Conservation (phyloP, 2,888 invertebrate species). For the Melitaea athalia region DNA sequence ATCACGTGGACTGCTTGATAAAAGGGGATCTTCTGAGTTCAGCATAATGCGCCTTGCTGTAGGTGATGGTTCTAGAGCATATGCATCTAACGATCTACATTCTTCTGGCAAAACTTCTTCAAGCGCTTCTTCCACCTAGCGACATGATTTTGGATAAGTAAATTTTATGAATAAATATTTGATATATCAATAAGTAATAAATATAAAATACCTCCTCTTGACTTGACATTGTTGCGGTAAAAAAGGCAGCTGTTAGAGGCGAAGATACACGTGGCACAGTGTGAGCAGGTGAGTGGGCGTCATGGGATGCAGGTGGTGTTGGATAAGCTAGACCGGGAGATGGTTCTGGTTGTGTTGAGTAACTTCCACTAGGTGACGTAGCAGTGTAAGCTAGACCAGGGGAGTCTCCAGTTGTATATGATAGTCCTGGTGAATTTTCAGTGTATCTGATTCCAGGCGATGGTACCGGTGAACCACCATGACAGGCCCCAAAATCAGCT, state of each 20-base stretch:
- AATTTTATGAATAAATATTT: not conserved
- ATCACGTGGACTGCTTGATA: conserved; percentile 92
- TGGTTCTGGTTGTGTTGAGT: conserved; percentile 69
- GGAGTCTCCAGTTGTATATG: conserved; percentile 87
- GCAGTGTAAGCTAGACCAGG: conserved; percentile 70
- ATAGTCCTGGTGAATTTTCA: conserved; percentile 84
- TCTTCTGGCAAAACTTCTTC: conserved; percentile 92
- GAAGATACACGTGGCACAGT: conserved; percentile 88
- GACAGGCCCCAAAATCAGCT: conserved; percentile 92
- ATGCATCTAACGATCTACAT: conserved; percentile 84
- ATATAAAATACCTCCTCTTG: conserved; percentile 85
- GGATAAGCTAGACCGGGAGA: conserved; percentile 92
- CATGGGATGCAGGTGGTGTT: conserved; percentile 94
- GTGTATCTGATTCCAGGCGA: conserved; percentile 80
- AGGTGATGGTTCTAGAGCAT: conserved; percentile 84
- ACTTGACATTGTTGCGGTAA: conserved; percentile 92
- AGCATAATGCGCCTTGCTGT: conserved; percentile 93
- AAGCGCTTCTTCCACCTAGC: conserved; percentile 89
- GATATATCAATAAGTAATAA: not conserved
- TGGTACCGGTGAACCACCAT: conserved; percentile 78
- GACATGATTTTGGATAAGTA: not conserved
- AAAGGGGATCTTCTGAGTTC: conserved; percentile 91
- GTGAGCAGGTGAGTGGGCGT: conserved; percentile 86
- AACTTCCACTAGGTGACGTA: conserved; percentile 69
- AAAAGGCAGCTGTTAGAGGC: conserved; percentile 91